phyloP scores from a whole-genome alignment of 2,113 vertebrate genomes.

The Phocoena sinus region DNA sequence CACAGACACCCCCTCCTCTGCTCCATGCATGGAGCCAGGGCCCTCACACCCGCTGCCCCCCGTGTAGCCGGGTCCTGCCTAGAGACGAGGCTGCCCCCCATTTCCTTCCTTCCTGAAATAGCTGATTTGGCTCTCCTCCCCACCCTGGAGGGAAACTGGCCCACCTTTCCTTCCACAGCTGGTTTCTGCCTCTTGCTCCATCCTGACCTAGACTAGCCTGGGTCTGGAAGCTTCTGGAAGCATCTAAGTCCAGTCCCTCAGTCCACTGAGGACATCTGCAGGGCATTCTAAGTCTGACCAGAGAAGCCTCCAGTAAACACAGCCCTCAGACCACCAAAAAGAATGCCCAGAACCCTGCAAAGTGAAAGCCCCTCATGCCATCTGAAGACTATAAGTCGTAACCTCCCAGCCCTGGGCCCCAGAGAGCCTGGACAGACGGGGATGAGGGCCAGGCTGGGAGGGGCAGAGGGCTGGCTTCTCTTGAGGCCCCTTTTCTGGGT shows the following conservation, averaged over 20 bases:
- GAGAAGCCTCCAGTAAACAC: background rate
- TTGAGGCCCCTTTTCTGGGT: fast-evolving
- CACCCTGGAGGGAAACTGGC: background rate
- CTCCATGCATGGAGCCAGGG: background rate
- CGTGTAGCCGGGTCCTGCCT: background rate
- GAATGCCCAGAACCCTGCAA: background rate
- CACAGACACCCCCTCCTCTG: background rate
- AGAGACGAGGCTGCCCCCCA: background rate
- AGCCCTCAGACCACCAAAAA: background rate
- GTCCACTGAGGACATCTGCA: background rate
- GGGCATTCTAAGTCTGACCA: background rate
- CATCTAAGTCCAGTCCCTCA: background rate
- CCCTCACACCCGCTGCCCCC: background rate
- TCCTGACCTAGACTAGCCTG: background rate
- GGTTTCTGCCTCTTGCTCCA: background rate
- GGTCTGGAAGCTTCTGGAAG: background rate
- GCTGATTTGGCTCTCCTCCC: background rate
- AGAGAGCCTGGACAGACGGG: background rate
- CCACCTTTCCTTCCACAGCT: background rate
- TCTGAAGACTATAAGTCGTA: fast-evolving
- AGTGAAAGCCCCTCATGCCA: background rate
- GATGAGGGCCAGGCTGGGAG: background rate
- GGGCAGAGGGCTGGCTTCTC: fast-evolving
- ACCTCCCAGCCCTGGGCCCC: fast-evolving
- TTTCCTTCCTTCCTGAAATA: background rate